These are phyloP conservation scores for Melanotaenia pygmaea DNA, from an alignment of 2,797 vertebrate species.

Conservation along the genomic window DNA sequence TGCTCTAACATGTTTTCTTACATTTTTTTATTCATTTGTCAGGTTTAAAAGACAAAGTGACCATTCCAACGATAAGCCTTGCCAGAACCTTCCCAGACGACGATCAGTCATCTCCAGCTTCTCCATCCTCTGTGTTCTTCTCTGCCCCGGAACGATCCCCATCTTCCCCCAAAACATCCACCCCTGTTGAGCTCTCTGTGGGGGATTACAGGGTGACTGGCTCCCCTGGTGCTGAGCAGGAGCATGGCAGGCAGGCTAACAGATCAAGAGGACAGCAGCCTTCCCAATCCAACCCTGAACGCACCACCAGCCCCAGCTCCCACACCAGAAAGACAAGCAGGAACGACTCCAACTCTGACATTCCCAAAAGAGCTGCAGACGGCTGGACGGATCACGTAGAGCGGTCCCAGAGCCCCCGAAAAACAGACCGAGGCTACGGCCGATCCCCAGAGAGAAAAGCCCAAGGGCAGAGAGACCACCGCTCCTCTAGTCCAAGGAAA, in stretches of 20 bases:
- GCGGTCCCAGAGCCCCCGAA: conserved; percentile 68
- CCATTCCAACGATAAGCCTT: conserved; percentile 86
- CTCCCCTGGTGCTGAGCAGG: conserved; percentile 62
- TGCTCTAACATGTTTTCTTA: conserved; percentile 22
- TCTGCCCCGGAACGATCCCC: conserved; percentile 82
- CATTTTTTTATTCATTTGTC: conserved; percentile 41
- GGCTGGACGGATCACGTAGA: conserved; percentile 42
- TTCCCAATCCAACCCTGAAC: conserved; percentile 71
- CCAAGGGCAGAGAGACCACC: conserved; percentile 55
- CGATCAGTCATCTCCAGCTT: conserved; percentile 85
- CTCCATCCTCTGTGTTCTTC: conserved; percentile 83
- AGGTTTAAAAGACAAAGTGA: conserved; percentile 90
- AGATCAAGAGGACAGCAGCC: conserved; percentile 65
- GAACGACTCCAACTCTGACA: conserved; percentile 71
- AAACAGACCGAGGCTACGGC: conserved; percentile 45
- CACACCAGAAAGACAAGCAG: conserved; percentile 68
- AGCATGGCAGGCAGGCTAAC: conserved; percentile 62
- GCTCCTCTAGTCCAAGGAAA: conserved; percentile 85
- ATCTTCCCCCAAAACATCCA: conserved; percentile 73
- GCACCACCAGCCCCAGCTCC: conserved; percentile 70
- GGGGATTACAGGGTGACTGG: conserved; percentile 49
- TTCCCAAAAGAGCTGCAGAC: conserved; percentile 75
- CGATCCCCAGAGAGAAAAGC: conserved; percentile 60
- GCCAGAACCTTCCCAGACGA: conserved; percentile 55
- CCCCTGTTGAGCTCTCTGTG: conserved; percentile 76